phyloP scores from a whole-genome alignment of 2,797 vertebrate species.

The Mus spretus region DNA sequence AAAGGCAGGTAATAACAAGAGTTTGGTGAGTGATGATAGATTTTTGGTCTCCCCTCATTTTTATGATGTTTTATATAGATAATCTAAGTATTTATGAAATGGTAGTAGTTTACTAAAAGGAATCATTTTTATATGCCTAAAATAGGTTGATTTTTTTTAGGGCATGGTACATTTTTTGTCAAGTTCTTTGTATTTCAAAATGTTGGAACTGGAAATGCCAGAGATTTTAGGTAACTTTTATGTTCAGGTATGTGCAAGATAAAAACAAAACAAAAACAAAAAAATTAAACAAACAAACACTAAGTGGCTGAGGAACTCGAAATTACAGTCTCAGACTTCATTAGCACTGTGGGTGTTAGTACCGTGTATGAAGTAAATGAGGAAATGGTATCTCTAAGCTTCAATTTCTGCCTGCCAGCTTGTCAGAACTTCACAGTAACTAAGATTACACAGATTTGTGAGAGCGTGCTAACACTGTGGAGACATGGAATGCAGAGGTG shows the following conservation, averaged over 20 bases:
- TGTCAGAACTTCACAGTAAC: constrained; percentile 25
- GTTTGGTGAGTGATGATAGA: constrained; percentile 45
- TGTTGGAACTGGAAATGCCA: constrained; percentile 39
- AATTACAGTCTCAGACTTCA: constrained; percentile 44
- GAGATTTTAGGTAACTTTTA: constrained; percentile 35
- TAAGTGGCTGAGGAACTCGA: constrained; percentile 4
- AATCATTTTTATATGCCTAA: constrained; percentile 50
- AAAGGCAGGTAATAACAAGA: constrained; percentile 21
- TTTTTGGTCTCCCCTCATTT: constrained; percentile 54
- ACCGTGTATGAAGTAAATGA: background rate
- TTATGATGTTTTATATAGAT: constrained; percentile 30
- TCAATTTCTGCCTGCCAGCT: background rate
- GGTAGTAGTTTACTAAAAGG: constrained; percentile 74
- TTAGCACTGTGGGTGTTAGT: background rate
- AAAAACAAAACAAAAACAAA: background rate
- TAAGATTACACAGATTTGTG: background rate
- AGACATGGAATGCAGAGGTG: constrained; percentile 2
- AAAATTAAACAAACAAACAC: background rate
- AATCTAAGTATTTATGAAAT: constrained; percentile 65
- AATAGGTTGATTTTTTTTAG: background rate
- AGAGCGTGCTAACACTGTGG: background rate
- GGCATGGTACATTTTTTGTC: constrained; percentile 3
- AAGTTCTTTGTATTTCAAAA: constrained; percentile 34
- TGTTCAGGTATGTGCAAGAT: background rate
- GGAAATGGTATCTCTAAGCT: constrained; percentile 6